Base-by-base conservation (phyloP, 2,113 vertebrate genomes). In the Engystomops pustulosus region DNA sequence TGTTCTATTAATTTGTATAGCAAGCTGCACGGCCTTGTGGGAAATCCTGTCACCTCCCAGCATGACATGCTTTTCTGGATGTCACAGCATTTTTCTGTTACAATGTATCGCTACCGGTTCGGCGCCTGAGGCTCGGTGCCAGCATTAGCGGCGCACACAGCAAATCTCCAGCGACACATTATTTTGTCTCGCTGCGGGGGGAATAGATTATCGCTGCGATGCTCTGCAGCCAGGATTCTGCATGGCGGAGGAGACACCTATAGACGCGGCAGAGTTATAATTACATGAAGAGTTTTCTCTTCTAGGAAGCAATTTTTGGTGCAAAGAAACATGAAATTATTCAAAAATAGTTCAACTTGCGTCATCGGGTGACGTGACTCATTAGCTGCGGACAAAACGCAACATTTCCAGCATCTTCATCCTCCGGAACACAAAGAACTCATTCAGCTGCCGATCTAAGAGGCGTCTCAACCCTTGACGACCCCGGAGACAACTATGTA, bases 111-210 rank as follows among this genome's bases (percentile, higher is more conserved):
- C 44, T 65, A 62, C 55, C 23, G 7, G 53, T 27, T 44, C 11
- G 15, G 51, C 7, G 38, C 75, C 75, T 34, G 75, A 62, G 77
- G 77, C 55, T 58, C 45, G 18, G 34, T 41, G 75, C 20, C 60
- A 60, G 53, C 3, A 60, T 78, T 78, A 23, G 20, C 32, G 58
- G 36, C 53, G 25, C 32, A 47, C 32, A 34, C 62, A 30, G 47
- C 62, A 69, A 80, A 68, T 80, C 79, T 34, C 79, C 4, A 9
- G 36, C 20, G 62, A 36, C 79, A 53, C 47, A 32, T 80, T 80
- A 80, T 80, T 53, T 69, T 47, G 27, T 47, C 15, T 68, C 18
- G 58, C 60, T 68, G 9, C 20, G 27, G 44, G 65, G 62, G 36
- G 62, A 36, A 51, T 51, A 47, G 49, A 80, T 80, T 69, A 32